Evolutionary conservation across 2,113 vertebrate species (phyloP).

Genomic region (Nanorana parkeri): DNA sequence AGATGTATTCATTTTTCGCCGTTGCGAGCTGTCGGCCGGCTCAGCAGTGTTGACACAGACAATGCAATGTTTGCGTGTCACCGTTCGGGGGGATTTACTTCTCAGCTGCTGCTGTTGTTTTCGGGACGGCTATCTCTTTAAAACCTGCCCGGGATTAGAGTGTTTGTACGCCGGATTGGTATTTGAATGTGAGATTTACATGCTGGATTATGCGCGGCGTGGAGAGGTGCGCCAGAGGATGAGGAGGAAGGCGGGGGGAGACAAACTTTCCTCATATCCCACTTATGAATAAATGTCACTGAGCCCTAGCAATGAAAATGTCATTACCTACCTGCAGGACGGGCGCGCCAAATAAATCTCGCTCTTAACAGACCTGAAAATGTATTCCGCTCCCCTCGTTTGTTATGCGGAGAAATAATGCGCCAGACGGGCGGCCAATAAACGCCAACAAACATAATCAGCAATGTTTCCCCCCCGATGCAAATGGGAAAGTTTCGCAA

Average conservation of each 20-base stretch:
- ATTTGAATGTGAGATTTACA: slow-evolving; percentile 11
- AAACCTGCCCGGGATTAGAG: not conserved
- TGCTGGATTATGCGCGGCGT: not conserved
- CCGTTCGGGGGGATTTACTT: not conserved
- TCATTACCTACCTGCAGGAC: not conserved
- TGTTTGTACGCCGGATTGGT: not conserved
- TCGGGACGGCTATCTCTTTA: too few relatives aligned
- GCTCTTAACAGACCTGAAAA: not conserved
- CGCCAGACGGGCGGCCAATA: not conserved
- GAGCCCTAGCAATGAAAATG: not conserved
- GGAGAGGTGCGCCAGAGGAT: too few relatives aligned
- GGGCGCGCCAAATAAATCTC: not conserved
- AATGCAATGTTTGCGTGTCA: not conserved
- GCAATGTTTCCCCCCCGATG: too few relatives aligned
- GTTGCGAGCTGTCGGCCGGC: not conserved
- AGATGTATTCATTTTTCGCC: not conserved
- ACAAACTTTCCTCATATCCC: not conserved
- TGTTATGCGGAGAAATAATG: not conserved
- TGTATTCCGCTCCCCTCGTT: not conserved
- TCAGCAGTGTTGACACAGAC: too few relatives aligned
- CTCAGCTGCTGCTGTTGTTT: not conserved
- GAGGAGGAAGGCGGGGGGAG: not conserved
- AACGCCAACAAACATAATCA: too few relatives aligned
- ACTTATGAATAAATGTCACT: not conserved
- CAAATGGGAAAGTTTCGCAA: too few relatives aligned